phyloP scores from a whole-genome alignment of 2,113 vertebrate genomes.

The Phalacrocorax brasilianus region DNA sequence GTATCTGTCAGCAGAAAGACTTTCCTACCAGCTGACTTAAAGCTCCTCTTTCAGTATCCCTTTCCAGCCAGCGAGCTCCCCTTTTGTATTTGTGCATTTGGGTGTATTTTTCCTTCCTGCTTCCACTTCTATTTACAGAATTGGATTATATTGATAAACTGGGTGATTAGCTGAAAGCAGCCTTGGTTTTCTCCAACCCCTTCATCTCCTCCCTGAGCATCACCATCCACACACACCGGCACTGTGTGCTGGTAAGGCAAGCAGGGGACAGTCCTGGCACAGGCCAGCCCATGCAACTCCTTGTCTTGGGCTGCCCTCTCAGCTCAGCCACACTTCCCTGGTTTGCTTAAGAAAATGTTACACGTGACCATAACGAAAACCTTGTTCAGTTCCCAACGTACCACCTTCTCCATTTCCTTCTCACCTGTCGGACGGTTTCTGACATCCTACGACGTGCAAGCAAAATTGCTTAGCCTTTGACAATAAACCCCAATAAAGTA shows the following conservation, averaged over 20 bases:
- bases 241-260: too few relatives aligned
- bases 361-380: background rate
- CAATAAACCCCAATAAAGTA: background rate
- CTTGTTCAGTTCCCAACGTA: background rate
- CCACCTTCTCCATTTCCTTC: background rate
- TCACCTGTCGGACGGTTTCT: background rate
- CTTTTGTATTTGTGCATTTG: background rate
- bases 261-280: background rate
- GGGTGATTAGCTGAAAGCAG: background rate
- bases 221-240: rapidly evolving
- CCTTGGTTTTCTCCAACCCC: background rate
- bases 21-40: background rate
- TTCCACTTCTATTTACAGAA: background rate
- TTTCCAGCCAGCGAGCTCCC: rapidly evolving
- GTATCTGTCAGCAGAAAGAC: background rate
- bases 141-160: background rate
- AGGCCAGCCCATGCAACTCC: background rate
- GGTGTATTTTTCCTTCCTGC: background rate
- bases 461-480: background rate
- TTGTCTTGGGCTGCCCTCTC: background rate
- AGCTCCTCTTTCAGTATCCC: background rate
- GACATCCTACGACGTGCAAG: background rate
- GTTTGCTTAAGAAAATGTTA: background rate
- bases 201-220: background rate
- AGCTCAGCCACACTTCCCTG: rapidly evolving